These are phyloP conservation scores for Aphaenogaster rudis DNA, from an alignment of 1,140 invertebrate species.

Conservation along the genomic window DNA sequence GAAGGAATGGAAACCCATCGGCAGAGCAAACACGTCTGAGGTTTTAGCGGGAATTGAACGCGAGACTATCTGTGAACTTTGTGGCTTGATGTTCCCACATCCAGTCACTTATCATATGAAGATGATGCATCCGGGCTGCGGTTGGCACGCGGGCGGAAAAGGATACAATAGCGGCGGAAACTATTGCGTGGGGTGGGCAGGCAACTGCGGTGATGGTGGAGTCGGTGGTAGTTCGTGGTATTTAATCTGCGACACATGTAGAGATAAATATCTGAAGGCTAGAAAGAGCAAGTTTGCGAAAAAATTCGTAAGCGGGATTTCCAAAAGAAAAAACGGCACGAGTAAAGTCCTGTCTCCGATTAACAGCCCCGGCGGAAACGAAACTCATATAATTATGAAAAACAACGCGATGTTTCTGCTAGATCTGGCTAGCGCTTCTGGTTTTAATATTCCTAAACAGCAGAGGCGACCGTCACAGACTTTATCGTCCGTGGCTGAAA, in stretches of 20 bases:
- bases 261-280: constrained; percentile 92
- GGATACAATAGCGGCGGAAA: constrained; percentile 95
- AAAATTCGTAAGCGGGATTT: constrained; percentile 76
- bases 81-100: constrained; percentile 92
- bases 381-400: constrained; percentile 94
- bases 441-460: constrained; percentile 86
- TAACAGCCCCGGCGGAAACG: constrained; percentile 82
- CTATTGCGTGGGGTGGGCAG: constrained; percentile 95
- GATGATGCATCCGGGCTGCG: constrained; percentile 95
- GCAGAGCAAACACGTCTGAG: constrained; percentile 78
- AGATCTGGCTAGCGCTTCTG: constrained; percentile 93
- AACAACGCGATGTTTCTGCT: constrained; percentile 98
- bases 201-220: constrained; percentile 95
- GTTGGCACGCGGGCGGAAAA: constrained; percentile 93
- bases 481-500: constrained; percentile 89
- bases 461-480: constrained; percentile 88
- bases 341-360: constrained; percentile 82
- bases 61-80: constrained; percentile 95
- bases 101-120: constrained; percentile 97
- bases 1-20: constrained; percentile 87
- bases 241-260: constrained; percentile 95
- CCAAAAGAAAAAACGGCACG: constrained; percentile 73
- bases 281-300: constrained; percentile 85
- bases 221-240: constrained; percentile 96
- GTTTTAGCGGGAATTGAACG: constrained; percentile 80